Percentiles rank a stretch among this genome's conserved stretches.
phyloP scores from a whole-genome alignment of 1,140 invertebrate genomes.

The Trissolcus basalis region DNA sequence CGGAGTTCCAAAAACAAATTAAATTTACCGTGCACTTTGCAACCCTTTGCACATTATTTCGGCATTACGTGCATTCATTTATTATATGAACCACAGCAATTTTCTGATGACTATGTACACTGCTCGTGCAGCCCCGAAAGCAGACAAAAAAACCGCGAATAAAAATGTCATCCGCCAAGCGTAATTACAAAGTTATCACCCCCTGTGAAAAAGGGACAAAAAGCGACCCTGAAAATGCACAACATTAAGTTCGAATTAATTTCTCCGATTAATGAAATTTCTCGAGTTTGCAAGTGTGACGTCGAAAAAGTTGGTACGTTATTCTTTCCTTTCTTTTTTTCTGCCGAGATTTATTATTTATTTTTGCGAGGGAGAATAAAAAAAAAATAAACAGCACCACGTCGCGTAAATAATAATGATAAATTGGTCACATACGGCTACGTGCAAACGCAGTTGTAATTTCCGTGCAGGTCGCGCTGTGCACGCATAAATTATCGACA shows the following conservation, averaged over 20 bases:
- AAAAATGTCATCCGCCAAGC: background rate
- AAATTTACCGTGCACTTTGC: too few species aligned
- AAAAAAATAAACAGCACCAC: slow-evolving; percentile 54
- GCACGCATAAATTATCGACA: slow-evolving; percentile 59
- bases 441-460: slow-evolving; percentile 57
- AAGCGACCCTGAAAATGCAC: background rate
- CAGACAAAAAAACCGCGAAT: too few species aligned
- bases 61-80: too few species aligned
- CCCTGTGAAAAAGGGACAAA: background rate
- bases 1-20: too few species aligned
- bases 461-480: slow-evolving; percentile 58
- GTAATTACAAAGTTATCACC: slow-evolving; percentile 14
- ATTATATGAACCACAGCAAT: too few species aligned
- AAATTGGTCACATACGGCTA: slow-evolving; percentile 53
- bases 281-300: too few species aligned
- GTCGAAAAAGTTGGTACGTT: too few species aligned
- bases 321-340: background rate
- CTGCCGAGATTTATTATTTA: slow-evolving; percentile 48
- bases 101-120: too few species aligned
- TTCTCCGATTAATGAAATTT: background rate
- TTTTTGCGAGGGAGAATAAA: slow-evolving; percentile 29
- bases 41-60: too few species aligned
- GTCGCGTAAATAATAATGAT: slow-evolving; percentile 61
- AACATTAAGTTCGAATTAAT: slow-evolving; percentile 15
- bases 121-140: too few species aligned